These are phyloP conservation scores for Prochilodus magdalenae DNA, from an alignment of 2,113 vertebrate species.

Conservation along the genomic window DNA sequence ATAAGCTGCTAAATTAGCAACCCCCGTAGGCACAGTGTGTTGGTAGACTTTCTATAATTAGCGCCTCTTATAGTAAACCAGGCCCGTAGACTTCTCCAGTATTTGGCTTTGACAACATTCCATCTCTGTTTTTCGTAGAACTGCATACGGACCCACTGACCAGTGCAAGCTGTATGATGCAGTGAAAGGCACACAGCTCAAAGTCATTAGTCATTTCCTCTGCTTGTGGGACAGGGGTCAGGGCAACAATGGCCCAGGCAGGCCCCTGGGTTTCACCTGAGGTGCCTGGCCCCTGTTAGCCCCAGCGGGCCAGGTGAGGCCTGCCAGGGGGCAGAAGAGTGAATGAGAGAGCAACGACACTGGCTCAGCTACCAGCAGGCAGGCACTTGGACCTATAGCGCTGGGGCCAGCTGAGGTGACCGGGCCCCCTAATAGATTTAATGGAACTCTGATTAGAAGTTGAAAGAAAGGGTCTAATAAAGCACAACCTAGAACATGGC, in stretches of 20 bases:
- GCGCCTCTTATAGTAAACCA: too few relatives aligned
- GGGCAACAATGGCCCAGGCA: conserved; percentile 59
- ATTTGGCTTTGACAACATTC: too few relatives aligned
- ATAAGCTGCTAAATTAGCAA: too few relatives aligned
- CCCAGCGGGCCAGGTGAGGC: conserved; percentile 51
- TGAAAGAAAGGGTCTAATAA: background rate
- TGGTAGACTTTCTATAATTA: too few relatives aligned
- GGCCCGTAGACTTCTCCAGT: too few relatives aligned
- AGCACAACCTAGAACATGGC: background rate
- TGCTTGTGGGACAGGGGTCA: conserved; percentile 68
- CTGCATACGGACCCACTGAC: background rate
- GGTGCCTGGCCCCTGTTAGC: conserved; percentile 65
- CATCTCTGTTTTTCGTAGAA: background rate
- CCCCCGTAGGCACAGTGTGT: too few relatives aligned
- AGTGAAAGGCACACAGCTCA: conserved; percentile 63
- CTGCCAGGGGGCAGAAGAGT: conserved; percentile 30
- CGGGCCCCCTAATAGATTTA: background rate
- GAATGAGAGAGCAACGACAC: conserved; percentile 52
- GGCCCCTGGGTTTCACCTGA: conserved; percentile 48
- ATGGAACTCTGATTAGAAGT: background rate
- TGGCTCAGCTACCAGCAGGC: background rate
- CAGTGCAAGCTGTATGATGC: conserved; percentile 12
- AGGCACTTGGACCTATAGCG: background rate
- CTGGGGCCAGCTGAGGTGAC: background rate
- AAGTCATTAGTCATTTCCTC: conserved; percentile 75